Conservation (phyloP, 2,113 vertebrate genomes). For the Pseudorasbora parva region DNA sequence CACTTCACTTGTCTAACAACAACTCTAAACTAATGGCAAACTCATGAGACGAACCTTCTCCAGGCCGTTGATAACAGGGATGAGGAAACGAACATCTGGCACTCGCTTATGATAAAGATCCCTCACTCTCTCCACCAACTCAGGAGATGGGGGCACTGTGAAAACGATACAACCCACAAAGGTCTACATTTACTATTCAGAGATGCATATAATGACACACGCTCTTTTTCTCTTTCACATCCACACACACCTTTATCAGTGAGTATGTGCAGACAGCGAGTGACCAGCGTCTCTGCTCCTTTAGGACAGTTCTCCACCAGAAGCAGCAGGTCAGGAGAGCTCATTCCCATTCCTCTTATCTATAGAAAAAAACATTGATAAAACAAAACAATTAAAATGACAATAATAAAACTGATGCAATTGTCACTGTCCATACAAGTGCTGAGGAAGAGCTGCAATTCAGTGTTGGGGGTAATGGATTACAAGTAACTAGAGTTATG, state of each 20-base stretch:
- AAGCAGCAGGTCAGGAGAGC: conserved; percentile 90
- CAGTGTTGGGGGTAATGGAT: too few relatives aligned
- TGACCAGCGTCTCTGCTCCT: conserved; percentile 92
- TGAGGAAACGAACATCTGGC: conserved; percentile 92
- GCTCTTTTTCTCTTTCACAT: neutral
- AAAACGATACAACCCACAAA: neutral
- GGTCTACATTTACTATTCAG: neutral
- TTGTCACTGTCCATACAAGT: too few relatives aligned
- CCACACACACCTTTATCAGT: conserved; percentile 87
- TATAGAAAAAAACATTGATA: conserved; percentile 53
- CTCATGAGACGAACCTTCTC: conserved; percentile 82
- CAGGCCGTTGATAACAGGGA: conserved; percentile 93
- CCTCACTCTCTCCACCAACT: conserved; percentile 91
- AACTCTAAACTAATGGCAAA: neutral
- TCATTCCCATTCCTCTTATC: conserved; percentile 98
- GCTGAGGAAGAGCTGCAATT: too few relatives aligned
- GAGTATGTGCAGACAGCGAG: conserved; percentile 92
- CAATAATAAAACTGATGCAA: too few relatives aligned
- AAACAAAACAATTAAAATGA: neutral
- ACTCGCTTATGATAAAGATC: conserved; percentile 96
- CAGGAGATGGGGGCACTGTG: conserved; percentile 90
- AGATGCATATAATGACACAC: neutral
- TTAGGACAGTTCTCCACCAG: conserved; percentile 96
- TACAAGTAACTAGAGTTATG: too few relatives aligned
- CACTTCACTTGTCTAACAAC: neutral